These are phyloP conservation scores for Pinctada fucata DNA, from an alignment of 2,888 invertebrate species.

Conservation along the genomic window DNA sequence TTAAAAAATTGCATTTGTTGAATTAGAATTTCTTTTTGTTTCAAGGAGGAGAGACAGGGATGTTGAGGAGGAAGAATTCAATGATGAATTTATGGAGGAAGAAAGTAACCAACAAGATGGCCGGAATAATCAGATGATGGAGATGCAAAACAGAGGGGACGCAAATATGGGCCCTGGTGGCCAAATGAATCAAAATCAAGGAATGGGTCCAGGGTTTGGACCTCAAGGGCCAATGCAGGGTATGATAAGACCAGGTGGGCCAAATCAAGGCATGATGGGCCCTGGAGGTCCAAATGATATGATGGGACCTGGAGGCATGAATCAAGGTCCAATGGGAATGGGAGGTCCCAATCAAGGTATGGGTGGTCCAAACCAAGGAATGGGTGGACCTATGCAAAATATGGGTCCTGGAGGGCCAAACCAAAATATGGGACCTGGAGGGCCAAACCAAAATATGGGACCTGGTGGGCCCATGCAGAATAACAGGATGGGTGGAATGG, in stretches of 20 bases:
- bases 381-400: constrained; percentile 3
- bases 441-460: background rate
- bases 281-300: background rate
- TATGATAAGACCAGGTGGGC: background rate
- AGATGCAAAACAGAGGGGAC: background rate
- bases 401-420: background rate
- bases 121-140: background rate
- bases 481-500: background rate
- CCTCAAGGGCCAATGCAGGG: background rate
- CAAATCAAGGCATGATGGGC: constrained; percentile 24
- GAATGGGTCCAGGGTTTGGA: no score
- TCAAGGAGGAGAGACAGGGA: background rate
- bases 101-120: background rate
- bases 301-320: background rate
- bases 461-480: background rate
- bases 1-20: no score
- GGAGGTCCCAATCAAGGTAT: constrained; percentile 25
- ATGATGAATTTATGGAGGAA: background rate
- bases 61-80: background rate
- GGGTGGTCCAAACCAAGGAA: background rate
- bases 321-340: constrained; percentile 16
- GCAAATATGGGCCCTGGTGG: background rate
- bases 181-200: no score
- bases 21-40: no score
- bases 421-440: background rate